These are phyloP conservation scores for Oscheius myriophilus DNA, from an alignment of 2,888 invertebrate species.

Conservation along the genomic window DNA sequence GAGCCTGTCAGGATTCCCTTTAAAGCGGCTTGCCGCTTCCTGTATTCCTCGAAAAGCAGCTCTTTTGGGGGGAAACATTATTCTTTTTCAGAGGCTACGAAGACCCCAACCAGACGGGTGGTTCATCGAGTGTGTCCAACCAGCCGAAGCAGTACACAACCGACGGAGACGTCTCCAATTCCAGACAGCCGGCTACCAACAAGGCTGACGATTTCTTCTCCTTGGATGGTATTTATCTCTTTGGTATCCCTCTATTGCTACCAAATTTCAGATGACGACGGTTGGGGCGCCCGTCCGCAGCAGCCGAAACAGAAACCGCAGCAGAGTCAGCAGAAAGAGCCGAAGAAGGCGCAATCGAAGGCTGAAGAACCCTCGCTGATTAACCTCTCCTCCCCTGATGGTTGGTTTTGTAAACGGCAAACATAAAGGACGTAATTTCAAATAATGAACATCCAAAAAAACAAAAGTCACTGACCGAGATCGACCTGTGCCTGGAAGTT, in stretches of 20 bases:
- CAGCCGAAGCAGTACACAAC: slow-evolving; percentile 3
- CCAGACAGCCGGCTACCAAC: neutral
- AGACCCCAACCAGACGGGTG: slow-evolving; percentile 50
- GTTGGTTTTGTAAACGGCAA: too few species aligned
- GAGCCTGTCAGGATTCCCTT: too few species aligned
- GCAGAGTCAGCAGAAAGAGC: too few species aligned
- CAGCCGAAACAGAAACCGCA: neutral
- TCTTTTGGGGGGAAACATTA: too few species aligned
- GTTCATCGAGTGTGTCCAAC: slow-evolving; percentile 8
- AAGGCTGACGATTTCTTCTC: slow-evolving; percentile 15
- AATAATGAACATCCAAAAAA: too few species aligned
- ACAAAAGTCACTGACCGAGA: too few species aligned
- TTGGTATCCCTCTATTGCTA: neutral
- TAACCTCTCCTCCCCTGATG: slow-evolving; percentile 10
- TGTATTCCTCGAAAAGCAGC: too few species aligned
- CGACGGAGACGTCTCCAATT: neutral
- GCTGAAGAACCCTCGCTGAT: slow-evolving; percentile 7
- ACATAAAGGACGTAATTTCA: too few species aligned
- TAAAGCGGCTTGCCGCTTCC: too few species aligned
- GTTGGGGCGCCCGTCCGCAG: slow-evolving; percentile 3
- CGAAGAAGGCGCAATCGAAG: slow-evolving; percentile 8
- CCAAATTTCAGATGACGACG: slow-evolving; percentile 11
- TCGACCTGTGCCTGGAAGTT: too few species aligned
- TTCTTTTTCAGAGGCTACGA: slow-evolving; percentile 59
- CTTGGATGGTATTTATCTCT: slow-evolving; percentile 6